Percentiles rank a stretch among this genome's conserved stretches.
phyloP scores from a whole-genome alignment of 2,797 vertebrate species.

The Chloroceryle amazona region DNA sequence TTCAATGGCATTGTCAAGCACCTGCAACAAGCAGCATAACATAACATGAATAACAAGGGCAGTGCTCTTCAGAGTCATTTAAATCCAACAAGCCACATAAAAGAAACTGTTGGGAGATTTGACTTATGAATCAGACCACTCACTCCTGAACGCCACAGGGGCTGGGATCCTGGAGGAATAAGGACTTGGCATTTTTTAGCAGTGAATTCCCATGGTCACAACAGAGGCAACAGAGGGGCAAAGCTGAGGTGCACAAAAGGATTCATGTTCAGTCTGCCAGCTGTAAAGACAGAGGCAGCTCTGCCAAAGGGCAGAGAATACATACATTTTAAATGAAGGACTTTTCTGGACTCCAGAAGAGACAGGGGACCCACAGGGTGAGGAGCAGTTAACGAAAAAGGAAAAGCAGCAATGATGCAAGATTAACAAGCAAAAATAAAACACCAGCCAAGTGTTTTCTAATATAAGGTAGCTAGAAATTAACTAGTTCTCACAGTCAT shows the following conservation, averaged over 20 bases:
- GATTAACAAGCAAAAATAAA: conserved; percentile 30
- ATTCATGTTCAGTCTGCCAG: not conserved
- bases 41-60: not conserved
- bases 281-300: not conserved
- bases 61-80: not conserved
- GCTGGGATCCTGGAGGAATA: not conserved
- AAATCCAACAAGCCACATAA: not conserved
- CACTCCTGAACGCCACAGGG: not conserved
- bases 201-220: not conserved
- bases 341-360: not conserved
- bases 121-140: not conserved
- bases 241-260: not conserved
- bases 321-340: not conserved
- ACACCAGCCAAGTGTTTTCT: not conserved
- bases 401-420: not conserved
- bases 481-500: not conserved
- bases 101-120: not conserved
- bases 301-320: not conserved
- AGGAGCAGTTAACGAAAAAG: conserved; percentile 10
- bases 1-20: conserved; percentile 96
- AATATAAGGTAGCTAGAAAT: not conserved
- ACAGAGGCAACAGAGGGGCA: not conserved
- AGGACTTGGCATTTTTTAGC: not conserved
- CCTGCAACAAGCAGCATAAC: conserved; percentile 76
- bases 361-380: not conserved